Percentiles rank a stretch among this genome's conserved stretches.
Evolutionary conservation across 1,140 invertebrate species (phyloP).

Genomic region (Agraylea sexmaculata): DNA sequence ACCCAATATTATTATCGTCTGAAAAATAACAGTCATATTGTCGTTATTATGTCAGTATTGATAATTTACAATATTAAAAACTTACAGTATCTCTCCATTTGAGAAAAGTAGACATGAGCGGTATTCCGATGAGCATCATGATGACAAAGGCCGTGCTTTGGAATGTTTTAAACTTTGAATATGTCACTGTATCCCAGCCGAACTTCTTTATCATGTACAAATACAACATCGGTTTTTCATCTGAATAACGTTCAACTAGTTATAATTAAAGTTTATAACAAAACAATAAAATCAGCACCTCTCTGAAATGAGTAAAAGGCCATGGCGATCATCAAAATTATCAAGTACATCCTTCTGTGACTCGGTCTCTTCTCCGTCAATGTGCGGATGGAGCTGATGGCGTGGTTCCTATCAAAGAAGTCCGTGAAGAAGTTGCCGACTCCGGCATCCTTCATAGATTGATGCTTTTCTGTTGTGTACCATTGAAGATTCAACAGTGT

Average conservation of each 20-base stretch:
- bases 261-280: too few species aligned
- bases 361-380: constrained; percentile 41
- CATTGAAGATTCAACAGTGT: constrained; percentile 46
- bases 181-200: constrained; percentile 49
- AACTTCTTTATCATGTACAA: constrained; percentile 55
- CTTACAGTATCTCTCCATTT: constrained; percentile 52
- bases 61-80: constrained; percentile 5
- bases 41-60: not conserved
- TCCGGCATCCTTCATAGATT: constrained; percentile 41
- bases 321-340: constrained; percentile 55
- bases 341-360: constrained; percentile 46
- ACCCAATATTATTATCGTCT: constrained; percentile 56
- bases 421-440: constrained; percentile 47
- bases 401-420: constrained; percentile 57
- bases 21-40: constrained; percentile 4
- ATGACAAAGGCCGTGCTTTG: constrained; percentile 53
- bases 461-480: constrained; percentile 50
- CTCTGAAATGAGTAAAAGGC: constrained; percentile 66
- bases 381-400: constrained; percentile 46
- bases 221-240: constrained; percentile 56
- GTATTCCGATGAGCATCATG: constrained; percentile 51
- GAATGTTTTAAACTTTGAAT: constrained; percentile 56
- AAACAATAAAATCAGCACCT: constrained; percentile 28
- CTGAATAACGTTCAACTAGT: too few species aligned
- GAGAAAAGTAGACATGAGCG: constrained; percentile 52